Evolutionary conservation across 2,113 vertebrate species (phyloP).

Genomic region (Misgurnus anguillicaudatus): DNA sequence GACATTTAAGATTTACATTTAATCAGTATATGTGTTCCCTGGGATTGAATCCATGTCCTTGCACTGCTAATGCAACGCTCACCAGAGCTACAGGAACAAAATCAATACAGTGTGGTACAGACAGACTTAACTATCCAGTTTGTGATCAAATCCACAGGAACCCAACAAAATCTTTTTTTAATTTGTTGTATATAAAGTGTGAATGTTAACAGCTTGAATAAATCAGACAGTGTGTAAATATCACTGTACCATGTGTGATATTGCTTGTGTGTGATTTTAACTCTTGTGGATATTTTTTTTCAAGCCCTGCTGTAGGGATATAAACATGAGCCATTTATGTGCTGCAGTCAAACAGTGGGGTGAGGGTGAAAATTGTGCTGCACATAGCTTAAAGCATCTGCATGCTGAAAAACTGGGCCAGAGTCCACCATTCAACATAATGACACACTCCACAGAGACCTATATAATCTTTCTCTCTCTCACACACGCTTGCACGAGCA

Average conservation of each 20-base stretch:
- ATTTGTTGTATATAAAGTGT: too few relatives aligned
- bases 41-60: too few relatives aligned
- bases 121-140: background rate
- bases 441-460: conserved; percentile 6
- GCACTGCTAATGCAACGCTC: too few relatives aligned
- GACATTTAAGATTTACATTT: too few relatives aligned
- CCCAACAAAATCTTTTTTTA: too few relatives aligned
- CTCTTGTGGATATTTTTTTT: too few relatives aligned
- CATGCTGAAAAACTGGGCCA: conserved; percentile 30
- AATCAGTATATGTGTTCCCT: too few relatives aligned
- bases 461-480: background rate
- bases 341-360: background rate
- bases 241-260: background rate
- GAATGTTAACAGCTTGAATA: background rate
- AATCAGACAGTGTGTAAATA: background rate
- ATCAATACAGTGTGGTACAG: background rate
- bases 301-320: too few relatives aligned
- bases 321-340: too few relatives aligned
- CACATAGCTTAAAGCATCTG: background rate
- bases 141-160: too few relatives aligned
- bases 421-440: conserved; percentile 16
- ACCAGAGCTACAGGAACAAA: background rate
- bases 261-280: background rate
- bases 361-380: background rate
- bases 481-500: background rate